Conservation (phyloP, 2,888 invertebrate genomes). For the Pharmacophagus antenor region DNA sequence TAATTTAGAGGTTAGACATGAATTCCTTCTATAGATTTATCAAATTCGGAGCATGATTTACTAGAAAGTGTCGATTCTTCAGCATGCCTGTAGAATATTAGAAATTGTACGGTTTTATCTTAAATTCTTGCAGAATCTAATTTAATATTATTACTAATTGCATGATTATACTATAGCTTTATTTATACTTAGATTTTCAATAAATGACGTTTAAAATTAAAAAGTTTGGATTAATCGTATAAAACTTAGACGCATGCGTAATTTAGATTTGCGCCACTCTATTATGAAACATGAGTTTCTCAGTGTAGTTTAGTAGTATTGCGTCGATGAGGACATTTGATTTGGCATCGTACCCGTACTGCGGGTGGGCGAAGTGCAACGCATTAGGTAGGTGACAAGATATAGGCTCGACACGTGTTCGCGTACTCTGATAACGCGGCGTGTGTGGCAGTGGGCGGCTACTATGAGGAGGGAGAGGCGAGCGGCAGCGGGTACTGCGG, state of each 20-base stretch:
- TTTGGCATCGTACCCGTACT: conserved; percentile 19
- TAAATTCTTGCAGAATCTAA: conserved; percentile 42
- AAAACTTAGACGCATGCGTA: conserved; percentile 32
- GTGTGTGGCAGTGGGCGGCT: conserved; percentile 48
- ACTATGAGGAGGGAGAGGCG: conserved; percentile 72
- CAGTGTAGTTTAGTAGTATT: conserved; percentile 8
- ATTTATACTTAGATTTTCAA: conserved; percentile 42
- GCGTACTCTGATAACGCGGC: conserved; percentile 48
- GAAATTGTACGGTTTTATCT: conserved; percentile 47
- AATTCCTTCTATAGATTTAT: conserved; percentile 47
- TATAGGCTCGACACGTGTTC: conserved; percentile 40
- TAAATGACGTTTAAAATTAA: conserved; percentile 36
- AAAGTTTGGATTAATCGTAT: conserved; percentile 33
- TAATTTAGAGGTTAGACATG: conserved; percentile 60
- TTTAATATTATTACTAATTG: conserved; percentile 59
- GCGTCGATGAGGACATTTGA: conserved; percentile 5
- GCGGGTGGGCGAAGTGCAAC: conserved; percentile 21
- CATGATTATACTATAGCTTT: conserved; percentile 60
- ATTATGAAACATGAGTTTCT: conserved; percentile 30
- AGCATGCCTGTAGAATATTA: conserved; percentile 69
- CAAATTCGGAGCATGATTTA: conserved; percentile 63
- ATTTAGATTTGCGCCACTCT: conserved; percentile 17
- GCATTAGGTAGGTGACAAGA: conserved; percentile 60
- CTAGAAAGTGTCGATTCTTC: conserved; percentile 47
- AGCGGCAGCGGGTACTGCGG: conserved; percentile 59